Base-by-base conservation (phyloP, 2,888 invertebrate genomes). In the Candidula unifasciata region DNA sequence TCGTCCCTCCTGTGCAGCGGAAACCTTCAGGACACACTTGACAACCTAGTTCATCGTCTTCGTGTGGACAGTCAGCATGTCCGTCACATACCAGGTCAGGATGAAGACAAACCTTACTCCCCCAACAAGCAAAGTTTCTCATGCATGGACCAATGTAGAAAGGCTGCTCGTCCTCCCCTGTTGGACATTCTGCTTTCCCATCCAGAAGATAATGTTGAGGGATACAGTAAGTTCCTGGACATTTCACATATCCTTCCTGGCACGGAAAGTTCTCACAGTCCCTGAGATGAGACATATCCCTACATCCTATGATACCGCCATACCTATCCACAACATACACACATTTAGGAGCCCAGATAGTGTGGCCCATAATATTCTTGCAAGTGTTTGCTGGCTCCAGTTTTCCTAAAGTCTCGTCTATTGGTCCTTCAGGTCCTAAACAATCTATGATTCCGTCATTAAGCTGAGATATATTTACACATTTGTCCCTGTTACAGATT, bases 31-130 rank as follows among this genome's bases (percentile, higher is more conserved):
- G 44, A 44, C 82, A 82, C n/a, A 44, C 16, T 18, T 82, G 3
- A 30, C 82, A 82, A n/a, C 27, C 30, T 0, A 82, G 33, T 35
- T 82, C 82, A 57, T 82, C 82, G 44, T 73, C 74, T 37, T 60
- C 27, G 18, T 60, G 44, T 52, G 82, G 82, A 52, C 82, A 82
- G 3, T 82, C 64, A 33, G 37, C 21, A 60, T 44, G n/a, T 18
- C 76, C 82, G 44, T 82, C 76, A 82, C 82, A 82, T 3, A 82
- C 76, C 35, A 44, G 77, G 33, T 82, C 82, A 30, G 82, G 82
- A 66, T 82, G 82, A 21, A 82, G 30, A 73, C 74, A 82, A 3
- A 82, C n/a, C 21, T 52, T 3, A 44, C 52, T 68, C 3, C n/a
- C 35, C 77, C 60, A 60, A 33, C 80, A 80, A 0, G 52, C 80